These are phyloP conservation scores for Coleophora deauratella DNA, from an alignment of 2,888 invertebrate genomes.

Conservation along the genomic window DNA sequence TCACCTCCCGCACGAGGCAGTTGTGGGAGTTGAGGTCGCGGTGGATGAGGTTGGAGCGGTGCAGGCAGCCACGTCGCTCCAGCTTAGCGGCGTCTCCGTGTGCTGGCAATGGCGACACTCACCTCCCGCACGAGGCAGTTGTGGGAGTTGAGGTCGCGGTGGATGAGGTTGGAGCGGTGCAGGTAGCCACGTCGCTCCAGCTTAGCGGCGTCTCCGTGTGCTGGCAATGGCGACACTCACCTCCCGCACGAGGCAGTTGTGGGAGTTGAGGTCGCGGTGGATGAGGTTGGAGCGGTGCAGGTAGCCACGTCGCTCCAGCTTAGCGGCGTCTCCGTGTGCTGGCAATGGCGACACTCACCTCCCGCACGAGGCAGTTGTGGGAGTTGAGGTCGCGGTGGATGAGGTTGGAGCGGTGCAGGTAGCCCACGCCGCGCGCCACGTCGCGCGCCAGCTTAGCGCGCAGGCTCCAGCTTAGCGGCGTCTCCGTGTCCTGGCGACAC, in stretches of 20 bases:
- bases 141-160: too few species aligned
- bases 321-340: constrained; percentile 71
- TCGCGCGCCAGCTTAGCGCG: constrained; percentile 91
- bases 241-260: constrained; percentile 93
- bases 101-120: background rate
- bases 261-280: constrained; percentile 95
- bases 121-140: constrained; percentile 80
- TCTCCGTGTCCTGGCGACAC: constrained; percentile 41
- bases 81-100: background rate
- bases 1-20: constrained; percentile 78
- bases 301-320: constrained; percentile 95
- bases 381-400: constrained; percentile 97
- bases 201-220: background rate
- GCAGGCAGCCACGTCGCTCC: background rate
- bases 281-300: constrained; percentile 96
- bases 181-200: background rate
- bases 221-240: too few species aligned
- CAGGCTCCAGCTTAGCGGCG: constrained; percentile 84
- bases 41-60: constrained; percentile 81
- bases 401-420: constrained; percentile 94
- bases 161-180: constrained; percentile 79
- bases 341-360: constrained; percentile 69
- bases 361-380: constrained; percentile 93
- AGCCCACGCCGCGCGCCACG: constrained; percentile 94
- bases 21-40: too few species aligned